Percentiles rank a stretch among this genome's conserved stretches.
Evolutionary conservation across 2,888 invertebrate genomes (phyloP).

Genomic region (Melangyna quadrimaculata): DNA sequence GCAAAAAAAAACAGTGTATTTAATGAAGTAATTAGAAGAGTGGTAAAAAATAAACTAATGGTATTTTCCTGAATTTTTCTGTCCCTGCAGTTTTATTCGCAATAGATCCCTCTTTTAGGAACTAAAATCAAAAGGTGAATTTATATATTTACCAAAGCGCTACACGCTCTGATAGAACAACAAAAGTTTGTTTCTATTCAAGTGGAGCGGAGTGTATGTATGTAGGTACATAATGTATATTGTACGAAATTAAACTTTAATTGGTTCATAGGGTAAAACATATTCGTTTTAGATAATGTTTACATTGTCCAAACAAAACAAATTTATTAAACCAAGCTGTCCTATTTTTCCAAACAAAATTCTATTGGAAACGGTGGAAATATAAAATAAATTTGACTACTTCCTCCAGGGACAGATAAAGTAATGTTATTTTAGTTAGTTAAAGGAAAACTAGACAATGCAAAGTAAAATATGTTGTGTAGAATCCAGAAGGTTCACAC

Average conservation of each 20-base stretch:
- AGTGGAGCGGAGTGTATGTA: no score
- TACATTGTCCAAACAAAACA: not conserved
- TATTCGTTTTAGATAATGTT: not conserved
- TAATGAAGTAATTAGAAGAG: no score
- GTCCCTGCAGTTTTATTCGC: no score
- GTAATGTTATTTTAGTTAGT: not conserved
- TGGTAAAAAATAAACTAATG: no score
- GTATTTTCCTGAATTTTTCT: no score
- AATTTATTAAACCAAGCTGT: not conserved
- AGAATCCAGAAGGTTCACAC: not conserved
- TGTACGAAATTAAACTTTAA: not conserved
- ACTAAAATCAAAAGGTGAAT: no score
- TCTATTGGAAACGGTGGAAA: not conserved
- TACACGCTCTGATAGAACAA: no score
- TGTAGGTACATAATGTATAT: no score
- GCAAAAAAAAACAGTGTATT: no score
- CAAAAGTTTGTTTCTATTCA: no score
- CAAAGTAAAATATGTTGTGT: not conserved
- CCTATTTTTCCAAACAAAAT: not conserved
- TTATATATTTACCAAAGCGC: no score
- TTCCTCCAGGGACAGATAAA: not conserved
- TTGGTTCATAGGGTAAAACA: not conserved
- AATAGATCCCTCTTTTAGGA: no score
- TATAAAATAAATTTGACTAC: not conserved
- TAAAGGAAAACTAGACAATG: not conserved